A percentile compares a stretch with the other conserved stretches of the same genome.
Conservation (phyloP, 2,797 vertebrate genomes). For the Fistularia tabacaria region DNA sequence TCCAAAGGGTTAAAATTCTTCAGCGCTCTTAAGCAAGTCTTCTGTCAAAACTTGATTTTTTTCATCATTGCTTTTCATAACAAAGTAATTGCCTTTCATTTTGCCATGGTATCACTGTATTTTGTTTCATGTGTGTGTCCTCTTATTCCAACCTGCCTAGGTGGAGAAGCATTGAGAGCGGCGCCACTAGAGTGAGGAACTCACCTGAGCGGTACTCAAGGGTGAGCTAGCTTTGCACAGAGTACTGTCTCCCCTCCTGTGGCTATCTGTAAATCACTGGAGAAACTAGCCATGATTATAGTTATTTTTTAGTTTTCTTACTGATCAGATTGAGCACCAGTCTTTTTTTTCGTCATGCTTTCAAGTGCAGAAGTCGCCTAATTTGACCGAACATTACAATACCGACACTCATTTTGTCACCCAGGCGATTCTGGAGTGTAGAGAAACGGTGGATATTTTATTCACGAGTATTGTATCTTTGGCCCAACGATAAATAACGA, state of each 20-base stretch:
- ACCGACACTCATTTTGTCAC: too few relatives aligned
- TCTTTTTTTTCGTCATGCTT: too few relatives aligned
- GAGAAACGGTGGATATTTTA: neutral
- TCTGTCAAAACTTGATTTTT: slow-evolving; percentile 21
- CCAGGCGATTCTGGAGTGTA: slow-evolving; percentile 15
- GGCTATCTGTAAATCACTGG: slow-evolving; percentile 58
- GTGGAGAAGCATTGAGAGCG: slow-evolving; percentile 76
- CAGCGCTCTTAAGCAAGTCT: slow-evolving; percentile 4
- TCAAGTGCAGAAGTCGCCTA: too few relatives aligned
- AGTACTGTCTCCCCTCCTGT: slow-evolving; percentile 76
- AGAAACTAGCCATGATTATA: slow-evolving; percentile 43
- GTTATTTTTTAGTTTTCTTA: slow-evolving; percentile 26
- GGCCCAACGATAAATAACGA: slow-evolving; percentile 6
- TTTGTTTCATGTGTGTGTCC: slow-evolving; percentile 80
- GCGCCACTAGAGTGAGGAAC: slow-evolving; percentile 77
- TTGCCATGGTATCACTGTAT: slow-evolving; percentile 61
- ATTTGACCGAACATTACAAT: too few relatives aligned
- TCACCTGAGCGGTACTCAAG: slow-evolving; percentile 81
- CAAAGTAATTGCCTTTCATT: slow-evolving; percentile 30
- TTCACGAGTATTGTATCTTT: slow-evolving; percentile 1
- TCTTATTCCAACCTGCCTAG: slow-evolving; percentile 82
- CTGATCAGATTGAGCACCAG: neutral
- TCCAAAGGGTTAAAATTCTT: slow-evolving; percentile 62
- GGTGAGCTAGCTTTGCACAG: slow-evolving; percentile 81
- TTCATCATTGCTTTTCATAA: slow-evolving; percentile 3